Conservation (phyloP, 1,140 invertebrate genomes). For the Apis cerana region DNA sequence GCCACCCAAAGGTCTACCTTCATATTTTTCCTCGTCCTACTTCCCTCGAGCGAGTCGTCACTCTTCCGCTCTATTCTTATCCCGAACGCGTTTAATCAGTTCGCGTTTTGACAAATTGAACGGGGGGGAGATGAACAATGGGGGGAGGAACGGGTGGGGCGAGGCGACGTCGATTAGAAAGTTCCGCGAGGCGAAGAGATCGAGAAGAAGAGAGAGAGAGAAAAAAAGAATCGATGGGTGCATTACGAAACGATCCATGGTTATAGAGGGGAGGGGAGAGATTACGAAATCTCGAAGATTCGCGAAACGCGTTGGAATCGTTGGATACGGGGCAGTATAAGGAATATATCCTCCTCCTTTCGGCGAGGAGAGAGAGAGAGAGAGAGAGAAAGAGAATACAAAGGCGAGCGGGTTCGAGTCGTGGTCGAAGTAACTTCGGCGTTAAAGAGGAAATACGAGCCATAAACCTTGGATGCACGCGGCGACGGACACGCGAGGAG, state of each 20-base stretch:
- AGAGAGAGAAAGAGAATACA: constrained; percentile 2
- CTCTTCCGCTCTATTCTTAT: constrained; percentile 29
- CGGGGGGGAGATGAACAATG: no score
- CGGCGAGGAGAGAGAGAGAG: neutral
- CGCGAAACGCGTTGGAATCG: constrained; percentile 1
- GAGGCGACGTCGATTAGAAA: neutral
- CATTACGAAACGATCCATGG: constrained; percentile 23
- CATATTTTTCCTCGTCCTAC: no score
- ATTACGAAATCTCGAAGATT: constrained; percentile 35
- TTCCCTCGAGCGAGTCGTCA: neutral
- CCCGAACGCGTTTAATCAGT: constrained; percentile 20
- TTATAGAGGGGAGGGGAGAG: neutral
- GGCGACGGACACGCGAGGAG: neutral
- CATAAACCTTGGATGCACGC: constrained; percentile 62
- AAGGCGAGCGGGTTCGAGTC: constrained; percentile 52
- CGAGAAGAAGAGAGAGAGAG: neutral
- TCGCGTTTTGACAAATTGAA: neutral
- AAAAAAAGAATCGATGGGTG: neutral
- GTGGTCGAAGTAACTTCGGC: constrained; percentile 39
- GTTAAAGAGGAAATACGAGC: constrained; percentile 68
- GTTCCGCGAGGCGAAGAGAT: neutral
- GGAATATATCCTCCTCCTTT: no score
- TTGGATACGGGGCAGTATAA: neutral
- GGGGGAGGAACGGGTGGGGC: no score
- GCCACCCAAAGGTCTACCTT: neutral